A percentile compares a stretch with the other conserved stretches of the same genome.
phyloP scores from a whole-genome alignment of 2,797 vertebrate species.

The Lacerta agilis region DNA sequence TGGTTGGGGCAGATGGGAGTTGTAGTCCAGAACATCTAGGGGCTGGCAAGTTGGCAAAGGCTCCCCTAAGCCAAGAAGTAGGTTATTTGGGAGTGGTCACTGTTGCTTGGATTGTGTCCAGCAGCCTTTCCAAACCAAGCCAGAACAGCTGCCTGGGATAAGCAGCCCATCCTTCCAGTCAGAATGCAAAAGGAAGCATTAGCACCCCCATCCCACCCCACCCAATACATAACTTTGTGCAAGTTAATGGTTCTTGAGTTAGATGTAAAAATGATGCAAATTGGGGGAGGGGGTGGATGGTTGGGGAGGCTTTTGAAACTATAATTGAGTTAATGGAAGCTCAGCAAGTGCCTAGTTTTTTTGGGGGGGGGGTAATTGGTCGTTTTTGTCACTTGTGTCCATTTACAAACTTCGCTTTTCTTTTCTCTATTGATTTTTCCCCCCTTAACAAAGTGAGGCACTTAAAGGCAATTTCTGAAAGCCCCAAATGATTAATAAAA shows the following conservation, averaged over 20 bases:
- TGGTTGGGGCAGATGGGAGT: neutral
- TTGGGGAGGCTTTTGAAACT: conserved; percentile 73
- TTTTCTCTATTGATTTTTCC: conserved; percentile 70
- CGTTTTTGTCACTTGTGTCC: conserved; percentile 71
- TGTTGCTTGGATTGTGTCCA: neutral
- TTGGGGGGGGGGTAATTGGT: conserved; percentile 64
- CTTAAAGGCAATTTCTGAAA: conserved; percentile 72
- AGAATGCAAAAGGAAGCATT: neutral
- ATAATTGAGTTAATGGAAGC: conserved; percentile 80
- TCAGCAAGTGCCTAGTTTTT: conserved; percentile 65
- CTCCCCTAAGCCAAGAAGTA: neutral
- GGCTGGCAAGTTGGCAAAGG: neutral
- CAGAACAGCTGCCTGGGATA: neutral
- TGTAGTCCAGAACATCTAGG: neutral
- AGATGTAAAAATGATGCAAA: conserved; percentile 72
- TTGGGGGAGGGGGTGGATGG: conserved; percentile 52
- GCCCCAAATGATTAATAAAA: conserved; percentile 74
- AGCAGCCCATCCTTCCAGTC: neutral
- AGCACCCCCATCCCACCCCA: neutral
- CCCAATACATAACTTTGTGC: conserved; percentile 73
- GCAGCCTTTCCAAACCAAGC: neutral
- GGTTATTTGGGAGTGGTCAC: too few species aligned
- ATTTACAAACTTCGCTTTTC: conserved; percentile 74
- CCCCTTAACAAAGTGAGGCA: conserved; percentile 72
- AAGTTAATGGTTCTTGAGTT: conserved; percentile 71